A percentile compares a stretch with the other conserved stretches of the same genome.
phyloP scores from a whole-genome alignment of 2,797 vertebrate genomes.

The Ambastaia sidthimunki region DNA sequence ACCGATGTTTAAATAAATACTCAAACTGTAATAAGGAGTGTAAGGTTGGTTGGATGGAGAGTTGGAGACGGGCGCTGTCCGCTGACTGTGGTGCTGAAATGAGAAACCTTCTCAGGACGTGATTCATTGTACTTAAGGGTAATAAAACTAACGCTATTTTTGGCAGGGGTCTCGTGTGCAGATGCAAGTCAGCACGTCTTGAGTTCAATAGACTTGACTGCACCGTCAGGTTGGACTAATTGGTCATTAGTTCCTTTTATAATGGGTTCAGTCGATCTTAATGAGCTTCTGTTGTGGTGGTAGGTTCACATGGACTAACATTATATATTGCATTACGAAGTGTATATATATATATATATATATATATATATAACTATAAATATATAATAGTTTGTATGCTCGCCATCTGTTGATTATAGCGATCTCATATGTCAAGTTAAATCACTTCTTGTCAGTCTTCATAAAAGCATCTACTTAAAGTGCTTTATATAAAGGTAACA shows the following conservation, averaged over 20 bases:
- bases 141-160: slow-evolving; percentile 23
- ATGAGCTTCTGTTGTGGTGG: slow-evolving; percentile 8
- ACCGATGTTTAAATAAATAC: neutral
- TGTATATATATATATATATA: no score
- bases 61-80: slow-evolving; percentile 36
- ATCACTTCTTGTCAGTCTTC: no score
- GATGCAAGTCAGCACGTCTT: slow-evolving; percentile 28
- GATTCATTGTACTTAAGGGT: slow-evolving; percentile 10
- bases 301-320: no score
- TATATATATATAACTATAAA: no score
- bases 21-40: neutral
- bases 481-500: no score
- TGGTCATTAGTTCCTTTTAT: slow-evolving; percentile 29
- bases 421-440: no score
- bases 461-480: no score
- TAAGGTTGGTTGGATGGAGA: neutral
- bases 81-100: slow-evolving; percentile 41
- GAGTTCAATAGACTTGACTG: slow-evolving; percentile 29
- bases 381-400: no score
- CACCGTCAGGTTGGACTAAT: slow-evolving; percentile 26
- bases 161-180: neutral
- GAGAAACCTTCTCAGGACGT: slow-evolving; percentile 4
- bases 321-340: no score
- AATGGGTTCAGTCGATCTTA: slow-evolving; percentile 16
- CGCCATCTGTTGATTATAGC: no score